Base-by-base conservation (phyloP, 1,140 invertebrate species). In the Reticulitermes speratus region DNA sequence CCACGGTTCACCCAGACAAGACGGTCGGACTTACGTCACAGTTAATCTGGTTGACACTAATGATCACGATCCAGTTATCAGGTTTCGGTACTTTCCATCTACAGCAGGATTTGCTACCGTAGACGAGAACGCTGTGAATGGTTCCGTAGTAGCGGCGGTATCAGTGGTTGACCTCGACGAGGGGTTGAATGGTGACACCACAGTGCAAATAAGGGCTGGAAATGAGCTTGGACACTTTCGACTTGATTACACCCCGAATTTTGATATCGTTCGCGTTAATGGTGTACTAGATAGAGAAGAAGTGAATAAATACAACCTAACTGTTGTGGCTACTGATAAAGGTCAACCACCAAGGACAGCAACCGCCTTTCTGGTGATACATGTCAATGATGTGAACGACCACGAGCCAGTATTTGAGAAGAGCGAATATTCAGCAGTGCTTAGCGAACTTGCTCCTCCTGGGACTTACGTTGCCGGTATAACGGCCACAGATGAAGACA, bases 361-460 rank as follows among this genome's bases (percentile, higher is more conserved):
- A 2, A 96, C 95, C 0, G 95, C 96, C 23, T 96, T 97, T 91
- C 93, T 99, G 85, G 96, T 97, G 32, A 97, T 99, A 90, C 94
- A 96, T 88, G 96, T 99, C 0, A 98, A 98, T 90, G 98, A 99
- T 90, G 96, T 97, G 0, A 99, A 99, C 91, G 97, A 99, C 90
- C 97, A 98, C 90, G 96, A 97, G 89, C 97, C 97, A 2, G 96
- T 97, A 8, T 99, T 99, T 89, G 97, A 98, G 90, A 97, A 98
- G 90, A 97, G 95, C 86, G 96, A 98, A 90, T 98, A 98, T 91
- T 96, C 96, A 0, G 94, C 96, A 0, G 94, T 97, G 5, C 91
- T 99, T 12, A 97, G 96, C 88, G 98, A 99, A 91, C 91, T 97
- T 8, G 95, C 96, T 7, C 96, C 97, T 0, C 92, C 96, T 32